These are phyloP conservation scores for Monochamus saltuarius DNA, from an alignment of 1,140 invertebrate species.

Conservation along the genomic window DNA sequence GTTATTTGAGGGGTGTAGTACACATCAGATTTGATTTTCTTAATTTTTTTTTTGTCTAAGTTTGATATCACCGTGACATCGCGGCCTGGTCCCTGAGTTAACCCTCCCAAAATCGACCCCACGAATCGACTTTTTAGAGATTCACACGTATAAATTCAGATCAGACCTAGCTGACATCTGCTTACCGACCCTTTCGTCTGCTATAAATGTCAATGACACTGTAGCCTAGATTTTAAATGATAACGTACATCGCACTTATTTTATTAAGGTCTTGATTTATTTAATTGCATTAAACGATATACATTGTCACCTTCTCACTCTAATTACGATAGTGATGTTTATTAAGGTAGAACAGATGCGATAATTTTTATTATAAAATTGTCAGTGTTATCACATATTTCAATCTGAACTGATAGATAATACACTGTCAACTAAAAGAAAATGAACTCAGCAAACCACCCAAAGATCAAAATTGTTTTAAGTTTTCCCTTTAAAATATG, in stretches of 20 bases:
- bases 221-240: conserved; percentile 14
- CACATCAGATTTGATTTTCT: conserved; percentile 45
- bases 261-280: neutral
- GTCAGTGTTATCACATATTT: conserved; percentile 45
- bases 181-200: conserved; percentile 7
- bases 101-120: conserved; percentile 39
- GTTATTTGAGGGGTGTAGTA: conserved; percentile 31
- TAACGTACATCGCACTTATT: neutral
- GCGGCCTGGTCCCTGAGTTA: conserved; percentile 53
- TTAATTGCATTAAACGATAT: too few species aligned
- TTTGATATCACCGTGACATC: conserved; percentile 54
- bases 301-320: conserved; percentile 14
- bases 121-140: conserved; percentile 7
- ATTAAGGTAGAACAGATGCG: conserved; percentile 25
- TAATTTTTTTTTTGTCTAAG: conserved; percentile 40
- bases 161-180: conserved; percentile 31
- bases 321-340: conserved; percentile 36
- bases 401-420: conserved; percentile 5
- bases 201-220: conserved; percentile 1
- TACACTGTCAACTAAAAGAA: too few species aligned
- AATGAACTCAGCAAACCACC: too few species aligned
- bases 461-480: too few species aligned
- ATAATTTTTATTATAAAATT: conserved; percentile 42
- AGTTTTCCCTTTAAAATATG: too few species aligned
- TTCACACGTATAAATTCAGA: conserved; percentile 26